A percentile compares a stretch with the other conserved stretches of the same genome.
These are phyloP conservation scores for Lampropteryx suffumata DNA, from an alignment of 2,888 invertebrate genomes.

Conservation along the genomic window DNA sequence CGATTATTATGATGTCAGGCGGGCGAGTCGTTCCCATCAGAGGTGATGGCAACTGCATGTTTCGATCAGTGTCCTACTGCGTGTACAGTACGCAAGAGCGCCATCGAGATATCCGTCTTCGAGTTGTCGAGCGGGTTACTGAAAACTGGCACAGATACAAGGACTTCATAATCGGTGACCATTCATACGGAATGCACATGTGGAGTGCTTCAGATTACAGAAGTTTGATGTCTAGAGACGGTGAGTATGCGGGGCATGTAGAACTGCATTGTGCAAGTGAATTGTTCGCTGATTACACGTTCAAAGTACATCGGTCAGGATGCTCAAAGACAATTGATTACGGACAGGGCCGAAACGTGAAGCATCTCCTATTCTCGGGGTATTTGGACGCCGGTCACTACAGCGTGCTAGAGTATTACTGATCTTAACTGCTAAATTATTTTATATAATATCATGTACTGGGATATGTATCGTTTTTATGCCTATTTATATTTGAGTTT, in stretches of 20 bases:
- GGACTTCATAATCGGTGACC: constrained; percentile 71
- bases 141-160: constrained; percentile 66
- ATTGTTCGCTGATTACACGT: constrained; percentile 60
- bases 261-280: constrained; percentile 69
- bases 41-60: constrained; percentile 73
- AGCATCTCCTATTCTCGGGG: constrained; percentile 70
- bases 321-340: constrained; percentile 63
- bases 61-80: constrained; percentile 66
- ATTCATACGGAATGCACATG: constrained; percentile 58
- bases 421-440: constrained; percentile 26
- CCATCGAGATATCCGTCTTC: constrained; percentile 62
- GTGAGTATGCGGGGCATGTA: constrained; percentile 72
- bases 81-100: constrained; percentile 65
- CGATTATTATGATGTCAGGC: constrained; percentile 46
- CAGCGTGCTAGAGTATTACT: constrained; percentile 65
- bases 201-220: constrained; percentile 51
- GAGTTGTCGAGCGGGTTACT: constrained; percentile 62
- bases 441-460: not conserved
- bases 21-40: constrained; percentile 59
- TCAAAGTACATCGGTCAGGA: constrained; percentile 62
- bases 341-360: constrained; percentile 57
- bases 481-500: no score
- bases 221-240: constrained; percentile 63
- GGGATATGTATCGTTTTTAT: no score
- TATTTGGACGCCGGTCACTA: constrained; percentile 71